A percentile compares a stretch with the other conserved stretches of the same genome.
These are phyloP conservation scores for Agrilus mali DNA, from an alignment of 2,888 invertebrate species.

Conservation along the genomic window DNA sequence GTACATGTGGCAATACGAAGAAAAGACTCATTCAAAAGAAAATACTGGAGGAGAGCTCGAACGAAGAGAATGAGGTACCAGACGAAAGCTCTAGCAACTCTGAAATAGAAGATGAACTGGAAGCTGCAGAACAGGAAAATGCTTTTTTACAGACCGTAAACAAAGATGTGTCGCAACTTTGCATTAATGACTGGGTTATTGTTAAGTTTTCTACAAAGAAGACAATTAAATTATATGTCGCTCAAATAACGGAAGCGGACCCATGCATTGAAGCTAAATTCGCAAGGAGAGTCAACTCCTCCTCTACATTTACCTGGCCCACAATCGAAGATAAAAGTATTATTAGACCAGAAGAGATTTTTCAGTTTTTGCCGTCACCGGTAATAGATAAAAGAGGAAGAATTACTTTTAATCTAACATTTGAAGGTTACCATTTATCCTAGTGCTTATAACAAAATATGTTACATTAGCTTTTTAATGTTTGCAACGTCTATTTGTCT, in stretches of 20 bases:
- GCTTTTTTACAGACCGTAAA: background rate
- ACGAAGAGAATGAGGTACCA: background rate
- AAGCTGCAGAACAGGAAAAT: conserved; percentile 1
- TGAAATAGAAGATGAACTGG: conserved; percentile 2
- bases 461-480: no score
- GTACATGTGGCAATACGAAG: no score
- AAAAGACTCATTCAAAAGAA: background rate
- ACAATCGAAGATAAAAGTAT: conserved; percentile 1
- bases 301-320: conserved; percentile 2
- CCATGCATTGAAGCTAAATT: conserved; percentile 1
- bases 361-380: no score
- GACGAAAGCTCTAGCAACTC: background rate
- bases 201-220: conserved; percentile 1
- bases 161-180: background rate
- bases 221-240: background rate
- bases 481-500: no score
- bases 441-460: no score
- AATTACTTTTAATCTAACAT: no score
- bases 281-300: conserved; percentile 1
- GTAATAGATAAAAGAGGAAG: no score
- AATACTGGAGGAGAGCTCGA: conserved; percentile 3
- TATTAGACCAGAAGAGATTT: no score
- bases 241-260: conserved; percentile 1
- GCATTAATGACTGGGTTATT: background rate
- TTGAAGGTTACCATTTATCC: no score